Percentiles rank a stretch among this genome's conserved stretches.
phyloP scores from a whole-genome alignment of 2,888 invertebrate species.

The Dione vanillae region DNA sequence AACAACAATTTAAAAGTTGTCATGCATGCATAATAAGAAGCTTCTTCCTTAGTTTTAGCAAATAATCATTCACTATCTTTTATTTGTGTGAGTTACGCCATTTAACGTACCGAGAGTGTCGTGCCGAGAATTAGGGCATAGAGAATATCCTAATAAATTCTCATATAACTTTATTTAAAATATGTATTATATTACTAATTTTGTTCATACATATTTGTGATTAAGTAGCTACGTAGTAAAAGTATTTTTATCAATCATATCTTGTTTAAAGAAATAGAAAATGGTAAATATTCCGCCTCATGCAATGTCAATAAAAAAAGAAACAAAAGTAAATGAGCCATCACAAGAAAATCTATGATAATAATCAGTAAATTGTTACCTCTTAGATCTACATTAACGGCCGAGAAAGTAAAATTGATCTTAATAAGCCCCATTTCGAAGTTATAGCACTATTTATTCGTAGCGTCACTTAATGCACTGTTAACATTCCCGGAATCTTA shows the following conservation, averaged over 20 bases:
- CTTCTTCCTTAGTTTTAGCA: too few relatives aligned
- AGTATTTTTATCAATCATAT: not conserved
- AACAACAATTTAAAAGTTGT: too few relatives aligned
- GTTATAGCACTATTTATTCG: conserved; percentile 36
- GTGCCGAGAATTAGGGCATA: too few relatives aligned
- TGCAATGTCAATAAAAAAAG: conserved; percentile 6
- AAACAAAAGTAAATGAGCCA: conserved; percentile 9
- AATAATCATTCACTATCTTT: too few relatives aligned
- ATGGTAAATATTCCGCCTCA: not conserved
- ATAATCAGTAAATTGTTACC: conserved; percentile 7
- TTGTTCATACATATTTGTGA: too few relatives aligned
- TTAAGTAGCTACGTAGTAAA: too few relatives aligned
- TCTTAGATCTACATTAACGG: not conserved
- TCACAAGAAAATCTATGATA: conserved; percentile 7
- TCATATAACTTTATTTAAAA: too few relatives aligned
- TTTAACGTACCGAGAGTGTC: too few relatives aligned
- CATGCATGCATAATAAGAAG: too few relatives aligned
- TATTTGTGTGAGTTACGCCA: too few relatives aligned
- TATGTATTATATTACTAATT: too few relatives aligned
- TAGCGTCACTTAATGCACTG: conserved; percentile 34
- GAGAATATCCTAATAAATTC: too few relatives aligned
- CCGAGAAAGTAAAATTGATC: not conserved
- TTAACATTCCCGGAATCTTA: conserved; percentile 32
- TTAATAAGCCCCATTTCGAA: conserved; percentile 21
- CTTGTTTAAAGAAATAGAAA: not conserved